Conservation (phyloP, 1,140 invertebrate species). For the Colletes latitarsis region DNA sequence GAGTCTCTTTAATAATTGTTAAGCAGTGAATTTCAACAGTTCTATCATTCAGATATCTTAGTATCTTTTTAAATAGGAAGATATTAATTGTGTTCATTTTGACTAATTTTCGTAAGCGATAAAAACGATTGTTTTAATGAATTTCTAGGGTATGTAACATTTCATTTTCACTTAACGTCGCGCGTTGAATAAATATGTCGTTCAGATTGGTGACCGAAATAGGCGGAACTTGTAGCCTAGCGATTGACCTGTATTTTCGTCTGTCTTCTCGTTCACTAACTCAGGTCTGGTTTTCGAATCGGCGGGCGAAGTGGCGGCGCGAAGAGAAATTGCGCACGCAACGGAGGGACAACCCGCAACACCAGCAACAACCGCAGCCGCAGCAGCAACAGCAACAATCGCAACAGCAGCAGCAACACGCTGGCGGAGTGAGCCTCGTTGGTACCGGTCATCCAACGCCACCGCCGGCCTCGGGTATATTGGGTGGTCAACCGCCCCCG, state of each 20-base stretch:
- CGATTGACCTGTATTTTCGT: conserved; percentile 77
- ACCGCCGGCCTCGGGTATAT: conserved; percentile 75
- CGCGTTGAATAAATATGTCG: neutral
- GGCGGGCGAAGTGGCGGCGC: conserved; percentile 98
- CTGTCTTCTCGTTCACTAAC: conserved; percentile 79
- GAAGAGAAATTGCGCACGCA: conserved; percentile 98
- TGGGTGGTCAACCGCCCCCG: conserved; percentile 74
- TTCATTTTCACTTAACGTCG: too few species aligned
- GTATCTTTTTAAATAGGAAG: too few species aligned
- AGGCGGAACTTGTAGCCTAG: conserved; percentile 60
- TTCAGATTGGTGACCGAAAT: conserved; percentile 2
- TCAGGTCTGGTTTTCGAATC: conserved; percentile 99
- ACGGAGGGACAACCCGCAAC: conserved; percentile 82
- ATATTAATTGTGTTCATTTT: too few species aligned
- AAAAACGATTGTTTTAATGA: too few species aligned
- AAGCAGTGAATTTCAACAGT: too few species aligned
- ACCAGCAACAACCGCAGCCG: conserved; percentile 74
- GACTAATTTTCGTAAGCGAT: too few species aligned
- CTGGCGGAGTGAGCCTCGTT: conserved; percentile 77
- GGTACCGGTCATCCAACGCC: conserved; percentile 81
- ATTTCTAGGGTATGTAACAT: too few species aligned
- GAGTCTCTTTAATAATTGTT: too few species aligned
- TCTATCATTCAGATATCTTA: too few species aligned
- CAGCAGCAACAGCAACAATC: conserved; percentile 78
- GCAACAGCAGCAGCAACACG: conserved; percentile 76